Percentiles rank a stretch among this genome's conserved stretches.
phyloP scores from a whole-genome alignment of 1,140 invertebrate species.

The Caenorhabditis tropicalis region DNA sequence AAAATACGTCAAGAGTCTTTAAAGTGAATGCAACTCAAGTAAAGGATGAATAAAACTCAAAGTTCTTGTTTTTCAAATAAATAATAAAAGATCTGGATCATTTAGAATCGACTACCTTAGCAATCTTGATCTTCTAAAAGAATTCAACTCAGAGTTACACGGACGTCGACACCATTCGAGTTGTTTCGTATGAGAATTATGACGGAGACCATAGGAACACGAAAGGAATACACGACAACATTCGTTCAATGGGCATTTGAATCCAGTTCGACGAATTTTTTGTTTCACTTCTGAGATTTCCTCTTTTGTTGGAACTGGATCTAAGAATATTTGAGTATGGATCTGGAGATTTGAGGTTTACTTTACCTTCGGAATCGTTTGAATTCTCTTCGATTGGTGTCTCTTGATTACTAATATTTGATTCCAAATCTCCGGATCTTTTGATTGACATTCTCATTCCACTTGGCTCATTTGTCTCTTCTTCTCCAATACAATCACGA shows the following conservation, averaged over 20 bases:
- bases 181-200: conserved; percentile 32
- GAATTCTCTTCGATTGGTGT: background rate
- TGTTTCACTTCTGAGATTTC: conserved; percentile 47
- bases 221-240: conserved; percentile 64
- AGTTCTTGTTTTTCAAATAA: too few species aligned
- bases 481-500: conserved; percentile 29
- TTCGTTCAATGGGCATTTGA: conserved; percentile 59
- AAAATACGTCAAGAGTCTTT: too few species aligned
- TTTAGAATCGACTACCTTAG: background rate
- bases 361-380: background rate
- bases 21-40: too few species aligned
- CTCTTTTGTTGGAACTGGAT: background rate
- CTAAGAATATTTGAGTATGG: background rate
- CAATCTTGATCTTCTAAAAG: background rate
- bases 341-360: too few species aligned
- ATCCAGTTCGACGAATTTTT: conserved; percentile 58
- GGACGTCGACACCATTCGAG: conserved; percentile 37
- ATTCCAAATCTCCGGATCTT: background rate
- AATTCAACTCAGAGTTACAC: background rate
- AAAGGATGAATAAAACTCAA: too few species aligned
- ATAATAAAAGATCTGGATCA: too few species aligned
- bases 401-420: background rate
- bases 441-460: conserved; percentile 13
- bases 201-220: conserved; percentile 53
- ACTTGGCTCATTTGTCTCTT: conserved; percentile 12